Conservation (phyloP, 1,140 invertebrate species). For the Drosophila santomea region DNA sequence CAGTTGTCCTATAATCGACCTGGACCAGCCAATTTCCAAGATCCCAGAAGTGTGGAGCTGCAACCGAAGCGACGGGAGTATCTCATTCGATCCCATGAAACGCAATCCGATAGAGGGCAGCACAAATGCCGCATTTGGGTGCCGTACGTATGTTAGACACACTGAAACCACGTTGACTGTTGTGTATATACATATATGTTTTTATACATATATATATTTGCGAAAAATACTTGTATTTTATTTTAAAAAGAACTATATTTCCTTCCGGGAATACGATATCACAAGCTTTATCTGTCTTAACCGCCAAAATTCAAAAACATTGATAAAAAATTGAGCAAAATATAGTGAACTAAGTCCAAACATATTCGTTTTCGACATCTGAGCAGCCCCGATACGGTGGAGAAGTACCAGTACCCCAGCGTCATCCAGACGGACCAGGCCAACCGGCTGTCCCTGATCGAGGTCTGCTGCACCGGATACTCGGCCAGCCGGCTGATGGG, state of each 20-base stretch:
- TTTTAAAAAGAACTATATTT: no score
- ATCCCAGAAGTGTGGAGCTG: background rate
- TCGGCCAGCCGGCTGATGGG: conserved; percentile 84
- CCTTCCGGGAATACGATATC: background rate
- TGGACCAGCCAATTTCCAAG: conserved; percentile 21
- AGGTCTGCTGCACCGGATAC: conserved; percentile 87
- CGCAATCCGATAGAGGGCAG: conserved; percentile 8
- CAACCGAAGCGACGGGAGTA: conserved; percentile 50
- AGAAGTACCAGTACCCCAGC: conserved; percentile 50
- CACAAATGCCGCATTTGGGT: conserved; percentile 76
- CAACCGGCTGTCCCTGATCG: conserved; percentile 54
- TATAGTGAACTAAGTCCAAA: no score
- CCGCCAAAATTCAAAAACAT: no score
- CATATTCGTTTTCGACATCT: no score
- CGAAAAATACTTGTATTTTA: no score
- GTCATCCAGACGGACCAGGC: conserved; percentile 56
- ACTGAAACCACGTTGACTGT: background rate
- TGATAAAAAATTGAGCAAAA: no score
- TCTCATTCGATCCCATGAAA: conserved; percentile 54
- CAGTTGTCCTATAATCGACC: conserved; percentile 41
- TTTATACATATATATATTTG: background rate
- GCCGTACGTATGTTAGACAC: conserved; percentile 60
- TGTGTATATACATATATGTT: no score
- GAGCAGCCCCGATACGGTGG: conserved; percentile 47
- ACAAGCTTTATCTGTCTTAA: no score